Percentiles rank a stretch among this genome's conserved stretches.
Conservation (phyloP, 92 coral and sea anemone species). For the Palythoa caribaeorum region DNA sequence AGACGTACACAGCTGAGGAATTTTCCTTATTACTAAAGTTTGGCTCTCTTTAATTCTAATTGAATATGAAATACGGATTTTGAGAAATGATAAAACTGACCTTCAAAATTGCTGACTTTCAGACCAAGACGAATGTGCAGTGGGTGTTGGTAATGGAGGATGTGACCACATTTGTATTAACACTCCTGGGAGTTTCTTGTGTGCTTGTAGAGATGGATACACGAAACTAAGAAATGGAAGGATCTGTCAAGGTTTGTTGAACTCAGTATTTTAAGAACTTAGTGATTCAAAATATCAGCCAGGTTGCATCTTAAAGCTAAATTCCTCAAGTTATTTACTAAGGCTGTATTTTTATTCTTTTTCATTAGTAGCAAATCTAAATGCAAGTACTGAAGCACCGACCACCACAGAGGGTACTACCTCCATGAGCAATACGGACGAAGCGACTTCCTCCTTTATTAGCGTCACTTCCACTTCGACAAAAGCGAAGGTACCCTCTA, state of each 20-base stretch:
- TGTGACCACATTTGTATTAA: constrained; percentile 19
- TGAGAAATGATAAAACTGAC: not conserved
- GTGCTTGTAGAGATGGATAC: constrained; percentile 21
- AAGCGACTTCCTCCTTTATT: not conserved
- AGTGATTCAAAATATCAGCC: not conserved
- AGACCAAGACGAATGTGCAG: constrained; percentile 20
- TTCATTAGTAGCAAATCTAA: not conserved
- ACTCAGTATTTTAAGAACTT: not conserved
- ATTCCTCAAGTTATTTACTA: not conserved
- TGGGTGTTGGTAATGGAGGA: constrained; percentile 26
- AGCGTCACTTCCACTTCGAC: not conserved
- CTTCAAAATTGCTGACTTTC: not conserved
- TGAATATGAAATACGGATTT: too few species aligned
- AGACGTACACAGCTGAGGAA: too few species aligned
- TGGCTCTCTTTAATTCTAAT: not conserved
- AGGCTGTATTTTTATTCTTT: not conserved
- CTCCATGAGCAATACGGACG: not conserved
- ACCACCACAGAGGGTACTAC: not conserved
- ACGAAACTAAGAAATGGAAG: constrained; percentile 17
- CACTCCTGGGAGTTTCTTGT: constrained; percentile 21
- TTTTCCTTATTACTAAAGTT: too few species aligned
- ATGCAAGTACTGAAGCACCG: not conserved
- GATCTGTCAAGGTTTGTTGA: constrained; percentile 13
- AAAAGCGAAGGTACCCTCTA: not conserved
- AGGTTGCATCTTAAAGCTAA: not conserved